A percentile compares a stretch with the other conserved stretches of the same genome.
Conservation (phyloP, 2,797 vertebrate genomes). For the Notolepis coatsorum region DNA sequence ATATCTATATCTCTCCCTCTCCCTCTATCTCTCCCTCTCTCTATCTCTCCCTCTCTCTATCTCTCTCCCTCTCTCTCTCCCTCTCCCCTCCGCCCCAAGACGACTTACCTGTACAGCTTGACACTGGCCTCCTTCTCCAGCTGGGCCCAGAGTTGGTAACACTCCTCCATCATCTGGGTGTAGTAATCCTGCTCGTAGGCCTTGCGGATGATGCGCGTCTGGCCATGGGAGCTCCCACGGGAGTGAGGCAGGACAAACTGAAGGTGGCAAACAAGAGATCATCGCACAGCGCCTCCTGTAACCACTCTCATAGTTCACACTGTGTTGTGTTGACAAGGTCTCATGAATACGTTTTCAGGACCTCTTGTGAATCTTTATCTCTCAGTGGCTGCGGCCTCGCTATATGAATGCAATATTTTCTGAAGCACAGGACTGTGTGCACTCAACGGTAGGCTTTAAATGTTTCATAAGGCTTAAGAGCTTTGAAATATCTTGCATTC, state of each 20-base stretch:
- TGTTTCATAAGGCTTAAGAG: no score
- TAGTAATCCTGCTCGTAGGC: slow-evolving; percentile 85
- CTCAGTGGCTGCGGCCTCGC: no score
- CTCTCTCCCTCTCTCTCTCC: no score
- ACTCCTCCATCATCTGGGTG: slow-evolving; percentile 88
- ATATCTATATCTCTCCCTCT: no score
- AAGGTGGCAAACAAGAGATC: background rate
- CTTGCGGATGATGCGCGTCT: slow-evolving; percentile 90
- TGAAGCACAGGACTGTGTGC: no score
- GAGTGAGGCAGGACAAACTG: slow-evolving; percentile 92
- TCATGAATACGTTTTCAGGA: background rate
- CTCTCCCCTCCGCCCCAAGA: background rate
- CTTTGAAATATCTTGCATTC: no score
- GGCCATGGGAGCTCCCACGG: slow-evolving; percentile 94
- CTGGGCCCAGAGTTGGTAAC: slow-evolving; percentile 86
- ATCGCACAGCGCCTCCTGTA: background rate
- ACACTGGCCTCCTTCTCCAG: slow-evolving; percentile 84
- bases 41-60: slow-evolving; percentile 17
- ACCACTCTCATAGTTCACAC: background rate
- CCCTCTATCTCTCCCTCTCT: slow-evolving; percentile 16
- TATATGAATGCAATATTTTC: no score
- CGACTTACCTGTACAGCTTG: slow-evolving; percentile 84
- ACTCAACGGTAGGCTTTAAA: no score
- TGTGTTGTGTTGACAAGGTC: background rate
- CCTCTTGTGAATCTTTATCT: no score